Evolutionary conservation across 2,888 invertebrate genomes (phyloP), one percentile per base, ranked within the genome.

Genomic region (Harpagoxenus sublaevis): DNA sequence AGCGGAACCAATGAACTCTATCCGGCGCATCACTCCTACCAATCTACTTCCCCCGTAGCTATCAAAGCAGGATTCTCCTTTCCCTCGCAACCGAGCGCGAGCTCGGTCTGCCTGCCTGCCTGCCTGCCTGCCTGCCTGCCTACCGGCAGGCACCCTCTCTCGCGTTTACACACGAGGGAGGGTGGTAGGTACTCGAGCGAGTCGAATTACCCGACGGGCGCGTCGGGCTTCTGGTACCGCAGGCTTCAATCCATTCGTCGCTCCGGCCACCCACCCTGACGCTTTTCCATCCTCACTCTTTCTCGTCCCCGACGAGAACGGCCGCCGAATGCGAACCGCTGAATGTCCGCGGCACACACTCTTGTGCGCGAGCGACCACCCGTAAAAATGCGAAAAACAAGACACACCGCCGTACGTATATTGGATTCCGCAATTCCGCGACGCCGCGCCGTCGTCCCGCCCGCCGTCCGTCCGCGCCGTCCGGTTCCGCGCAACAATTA

Each of bases 1-100:
- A 87, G 87, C 91, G 89, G 91, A 92, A 91, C 92, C 93, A 93
- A 93, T 94, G 94, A 94, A 93, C 92, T 93, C 92, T 93, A 93
- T 93, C 92, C 91, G 88, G 93, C 91, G 92, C 93, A 94, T 93
- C 91, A 89, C 90, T 89, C 89, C 90, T 92, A 89, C 93, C 93
- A 94, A 94, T 94, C 93, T 93, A 93, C 93, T 92, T 92, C 91
- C 92, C 93, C 92, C 91, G 91, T 91, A 92, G 94, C 92, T 93
- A 94, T 94, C 93, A 93, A 94, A 93, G 94, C 92, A 87, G 87
- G 88, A 91, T 71, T 71, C 78, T 91, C 92, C 88, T 89, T 89
- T 86, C 90, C 85, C 90, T 88, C 83, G 87, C 88, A 87, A 83
- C 75, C 87, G 85, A 73, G 85, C 87, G 82, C 48, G 60, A 55